phyloP scores from a whole-genome alignment of 2,888 invertebrate species.

The Drosophila neonasuta region DNA sequence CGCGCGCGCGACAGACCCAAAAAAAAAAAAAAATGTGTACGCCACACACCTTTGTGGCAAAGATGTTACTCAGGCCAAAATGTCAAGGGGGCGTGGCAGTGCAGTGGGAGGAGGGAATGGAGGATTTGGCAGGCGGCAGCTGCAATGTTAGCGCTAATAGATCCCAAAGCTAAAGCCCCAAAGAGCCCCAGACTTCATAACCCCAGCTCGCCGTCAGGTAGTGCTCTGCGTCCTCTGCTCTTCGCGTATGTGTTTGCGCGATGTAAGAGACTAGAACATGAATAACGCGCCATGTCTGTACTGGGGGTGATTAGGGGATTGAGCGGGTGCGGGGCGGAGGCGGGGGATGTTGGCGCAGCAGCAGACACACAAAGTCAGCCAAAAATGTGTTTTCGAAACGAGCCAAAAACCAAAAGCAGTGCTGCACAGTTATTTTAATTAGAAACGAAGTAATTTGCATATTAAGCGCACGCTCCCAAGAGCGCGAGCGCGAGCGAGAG shows the following conservation, averaged over 20 bases:
- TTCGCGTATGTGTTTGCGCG: neutral
- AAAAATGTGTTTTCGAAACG: slow-evolving; percentile 65
- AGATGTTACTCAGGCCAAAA: slow-evolving; percentile 41
- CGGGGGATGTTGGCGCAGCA: slow-evolving; percentile 3
- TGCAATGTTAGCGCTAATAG: slow-evolving; percentile 63
- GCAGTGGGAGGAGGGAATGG: neutral
- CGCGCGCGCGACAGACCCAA: slow-evolving; percentile 38
- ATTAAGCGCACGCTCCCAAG: slow-evolving; percentile 51
- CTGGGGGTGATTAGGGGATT: neutral
- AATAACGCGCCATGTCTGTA: slow-evolving; percentile 28
- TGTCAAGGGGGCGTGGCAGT: slow-evolving; percentile 8
- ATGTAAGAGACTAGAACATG: slow-evolving; percentile 28
- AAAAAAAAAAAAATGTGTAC: slow-evolving; percentile 2
- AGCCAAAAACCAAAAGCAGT: slow-evolving; percentile 59
- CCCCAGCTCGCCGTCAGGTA: slow-evolving; percentile 3
- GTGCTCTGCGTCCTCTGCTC: neutral
- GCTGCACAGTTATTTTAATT: slow-evolving; percentile 77
- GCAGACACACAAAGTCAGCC: slow-evolving; percentile 56
- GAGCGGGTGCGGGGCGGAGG: too few relatives aligned
- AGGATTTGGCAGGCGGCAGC: slow-evolving; percentile 12
- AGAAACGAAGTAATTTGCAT: slow-evolving; percentile 77
- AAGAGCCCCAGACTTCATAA: slow-evolving; percentile 9
- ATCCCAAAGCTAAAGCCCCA: slow-evolving; percentile 60
- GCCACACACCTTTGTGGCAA: slow-evolving; percentile 57
- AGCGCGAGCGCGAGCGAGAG: neutral